A percentile compares a stretch with the other conserved stretches of the same genome.
These are phyloP conservation scores for Sphaerophoria taeniata DNA, from an alignment of 2,888 invertebrate species.

Conservation along the genomic window DNA sequence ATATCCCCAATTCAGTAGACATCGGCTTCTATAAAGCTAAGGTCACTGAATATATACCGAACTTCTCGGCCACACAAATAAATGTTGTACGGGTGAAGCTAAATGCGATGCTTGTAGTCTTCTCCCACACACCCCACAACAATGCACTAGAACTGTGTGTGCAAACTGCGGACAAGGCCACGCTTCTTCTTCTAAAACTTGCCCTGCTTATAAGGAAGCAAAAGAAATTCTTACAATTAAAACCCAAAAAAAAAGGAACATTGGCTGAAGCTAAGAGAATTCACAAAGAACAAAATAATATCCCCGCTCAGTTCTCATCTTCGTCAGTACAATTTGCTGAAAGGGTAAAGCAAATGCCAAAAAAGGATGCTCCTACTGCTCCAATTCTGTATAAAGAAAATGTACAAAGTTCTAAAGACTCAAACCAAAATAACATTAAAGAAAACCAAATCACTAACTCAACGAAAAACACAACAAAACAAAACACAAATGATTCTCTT, in stretches of 20 bases:
- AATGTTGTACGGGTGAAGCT: slow-evolving; percentile 24
- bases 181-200: slow-evolving; percentile 1
- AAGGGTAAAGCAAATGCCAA: neutral
- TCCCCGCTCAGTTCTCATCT: neutral
- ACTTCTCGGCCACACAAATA: slow-evolving; percentile 32
- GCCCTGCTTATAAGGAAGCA: neutral
- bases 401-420: too few species aligned
- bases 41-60: slow-evolving; percentile 23
- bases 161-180: neutral
- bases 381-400: neutral
- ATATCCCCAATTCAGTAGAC: slow-evolving; percentile 1
- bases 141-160: neutral
- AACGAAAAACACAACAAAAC: too few species aligned
- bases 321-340: neutral
- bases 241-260: neutral
- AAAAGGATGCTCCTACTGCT: too few species aligned
- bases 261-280: slow-evolving; percentile 3
- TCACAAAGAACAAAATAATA: neutral
- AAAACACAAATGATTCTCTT: too few species aligned
- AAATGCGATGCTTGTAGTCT: slow-evolving; percentile 28
- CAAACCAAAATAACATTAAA: too few species aligned
- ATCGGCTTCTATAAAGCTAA: neutral
- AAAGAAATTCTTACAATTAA: slow-evolving; percentile 13
- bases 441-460: too few species aligned
- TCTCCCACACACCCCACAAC: slow-evolving; percentile 5